Base-by-base conservation (phyloP, 2,888 invertebrate species). In the Anthophora plumipes region DNA sequence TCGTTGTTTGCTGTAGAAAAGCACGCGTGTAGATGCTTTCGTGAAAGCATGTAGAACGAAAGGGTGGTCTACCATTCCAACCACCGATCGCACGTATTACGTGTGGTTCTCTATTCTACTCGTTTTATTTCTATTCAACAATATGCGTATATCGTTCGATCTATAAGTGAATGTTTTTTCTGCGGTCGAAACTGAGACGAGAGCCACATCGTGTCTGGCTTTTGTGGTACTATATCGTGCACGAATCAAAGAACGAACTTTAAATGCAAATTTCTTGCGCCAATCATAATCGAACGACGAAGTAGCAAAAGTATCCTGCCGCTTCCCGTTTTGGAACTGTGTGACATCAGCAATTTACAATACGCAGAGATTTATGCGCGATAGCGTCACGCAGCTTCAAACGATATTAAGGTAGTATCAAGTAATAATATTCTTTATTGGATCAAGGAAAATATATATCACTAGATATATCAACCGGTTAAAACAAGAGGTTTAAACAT, bases 171-270 rank as follows among this genome's bases (percentile, higher is more conserved):
- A 70, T n/a, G 46, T 77, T 68, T 72, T 68, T 71, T 31, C 31
- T 50, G 73, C 59, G 77, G 48, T 73, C 46, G 60, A 76, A 46
- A 70, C 52, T 46, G 46, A 54, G 64, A 55, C 46, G 69, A 70
- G 70, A 60, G 55, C 52, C 43, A 64, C 17, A 52, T 50, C 48
- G 50, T 52, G 50, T 14, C 37, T 46, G 52, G 43, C 25, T 75
- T 54, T 22, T 69, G 75, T 59, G 68, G 68, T 75, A 50, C 43
- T 20, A 55, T 70, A 41, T 67, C 39, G 46, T 41, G 20, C 55
- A 22, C n/a, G 12, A 41, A 31, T 17, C 31, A 2, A 20, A 22
- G 39, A 70, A 48, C 20, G 20, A 50, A 63, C n/a, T 54, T 46
- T 8, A 12, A 54, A 43, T 41, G n/a, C 8, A 43, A 46, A 43